Evolutionary conservation across 2,113 vertebrate species (phyloP), one percentile per base, ranked within the genome.

Genomic region (Oreotrochilus melanogaster): DNA sequence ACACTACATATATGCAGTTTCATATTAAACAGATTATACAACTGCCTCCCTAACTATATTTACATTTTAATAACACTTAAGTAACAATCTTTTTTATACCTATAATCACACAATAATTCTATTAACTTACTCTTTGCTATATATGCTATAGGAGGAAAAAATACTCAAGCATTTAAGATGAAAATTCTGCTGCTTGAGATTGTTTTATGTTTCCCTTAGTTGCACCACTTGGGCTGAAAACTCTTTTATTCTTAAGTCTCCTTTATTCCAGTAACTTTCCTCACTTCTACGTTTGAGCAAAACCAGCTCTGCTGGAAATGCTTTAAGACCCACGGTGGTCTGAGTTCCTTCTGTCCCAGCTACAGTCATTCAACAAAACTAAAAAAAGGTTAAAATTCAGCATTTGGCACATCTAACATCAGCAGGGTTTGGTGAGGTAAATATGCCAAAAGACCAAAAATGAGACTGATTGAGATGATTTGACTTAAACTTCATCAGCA

Each of bases 391-490:
- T 66, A 71, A 66, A 62, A 23, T 7, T 37, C 31, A n/a, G 30
- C 42, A 25, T 67, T 79, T 65, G 48, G 27, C 18, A 61, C 6
- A 5, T 14, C 23, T 4, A 76, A 13, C 7, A 78, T 62, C 18
- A 24, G 8, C 4, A 1, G 35, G 10, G 14, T 30, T 82, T 42
- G n/a, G 35, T 31, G 18, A 70, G 27, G 30, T 61, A 80, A 65
- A 33, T 75, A 79, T 12, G 66, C 27, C 70, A 51, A 47, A 72
- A 64, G 53, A 45, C 53, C 61, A 82, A 82, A 85, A 69, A 64
- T 0, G 0, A 69, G 22, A 56, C 47, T 0, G 0, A 48, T 39
- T 1, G 3, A 33, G 10, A 78, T 25, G 39, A 64, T 64, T 47
- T 2, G 13, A 48, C 51, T 58, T 67, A 72, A 76, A 76, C 30